Conservation (phyloP, 2,888 invertebrate genomes). For the Philereme transversata region DNA sequence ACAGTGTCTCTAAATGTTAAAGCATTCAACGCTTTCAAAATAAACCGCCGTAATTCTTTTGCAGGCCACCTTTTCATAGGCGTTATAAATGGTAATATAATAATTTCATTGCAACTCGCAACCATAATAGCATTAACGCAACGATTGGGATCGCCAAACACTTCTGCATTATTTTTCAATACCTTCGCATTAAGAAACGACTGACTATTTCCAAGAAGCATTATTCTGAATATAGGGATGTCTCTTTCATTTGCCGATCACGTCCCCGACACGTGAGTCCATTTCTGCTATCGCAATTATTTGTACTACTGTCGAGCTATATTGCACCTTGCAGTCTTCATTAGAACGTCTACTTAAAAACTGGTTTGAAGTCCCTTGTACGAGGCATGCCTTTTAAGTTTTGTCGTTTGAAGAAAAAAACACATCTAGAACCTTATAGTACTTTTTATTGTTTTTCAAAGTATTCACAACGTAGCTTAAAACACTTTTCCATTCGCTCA, state of each 20-base stretch:
- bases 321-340: conserved; percentile 3
- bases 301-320: conserved; percentile 10
- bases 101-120: conserved; percentile 40
- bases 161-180: conserved; percentile 48
- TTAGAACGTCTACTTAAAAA: background rate
- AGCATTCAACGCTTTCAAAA: conserved; percentile 5
- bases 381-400: too few relatives aligned
- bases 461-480: too few relatives aligned
- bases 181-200: conserved; percentile 39
- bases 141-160: conserved; percentile 47
- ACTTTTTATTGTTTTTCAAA: too few relatives aligned
- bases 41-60: conserved; percentile 16
- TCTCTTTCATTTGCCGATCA: conserved; percentile 53
- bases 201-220: conserved; percentile 42
- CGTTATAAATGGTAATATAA: conserved; percentile 37
- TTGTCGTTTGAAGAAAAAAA: too few relatives aligned
- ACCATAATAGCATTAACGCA: conserved; percentile 40
- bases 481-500: too few relatives aligned
- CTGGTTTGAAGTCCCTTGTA: too few relatives aligned
- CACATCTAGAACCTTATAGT: too few relatives aligned
- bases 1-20: background rate
- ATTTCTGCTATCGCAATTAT: conserved; percentile 42
- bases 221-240: conserved; percentile 48
- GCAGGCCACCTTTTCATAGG: conserved; percentile 22
- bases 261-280: conserved; percentile 48